A percentile compares a stretch with the other conserved stretches of the same genome.
Evolutionary conservation across 92 coral and sea anemone species (phyloP).

Genomic region (Siderastrea siderea): DNA sequence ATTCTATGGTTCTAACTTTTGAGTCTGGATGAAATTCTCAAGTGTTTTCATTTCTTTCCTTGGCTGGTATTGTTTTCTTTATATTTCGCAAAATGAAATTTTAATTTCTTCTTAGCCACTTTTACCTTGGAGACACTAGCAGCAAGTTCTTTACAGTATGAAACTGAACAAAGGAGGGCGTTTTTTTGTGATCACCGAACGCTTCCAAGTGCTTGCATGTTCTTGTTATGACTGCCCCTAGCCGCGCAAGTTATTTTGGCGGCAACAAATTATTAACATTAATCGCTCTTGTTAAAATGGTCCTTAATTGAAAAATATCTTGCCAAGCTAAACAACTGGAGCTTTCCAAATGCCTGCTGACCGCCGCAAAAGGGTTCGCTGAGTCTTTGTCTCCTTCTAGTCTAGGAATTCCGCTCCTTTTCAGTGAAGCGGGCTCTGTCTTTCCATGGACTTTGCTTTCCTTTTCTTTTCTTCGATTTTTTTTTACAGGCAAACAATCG

Average conservation of each 20-base stretch:
- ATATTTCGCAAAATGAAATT: too few relatives aligned
- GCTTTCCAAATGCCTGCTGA: background rate
- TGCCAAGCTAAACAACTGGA: constrained; percentile 6
- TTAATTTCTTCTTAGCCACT: too few relatives aligned
- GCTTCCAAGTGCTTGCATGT: background rate
- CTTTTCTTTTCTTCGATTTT: background rate
- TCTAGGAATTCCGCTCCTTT: background rate
- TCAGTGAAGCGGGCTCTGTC: background rate
- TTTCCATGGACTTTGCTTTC: background rate
- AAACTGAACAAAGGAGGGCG: background rate
- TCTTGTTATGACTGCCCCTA: background rate
- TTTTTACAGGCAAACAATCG: background rate
- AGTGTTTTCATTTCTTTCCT: too few relatives aligned
- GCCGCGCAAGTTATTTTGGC: background rate
- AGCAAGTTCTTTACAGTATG: too few relatives aligned
- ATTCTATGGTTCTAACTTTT: too few relatives aligned
- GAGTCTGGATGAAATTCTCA: too few relatives aligned
- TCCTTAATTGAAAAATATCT: background rate
- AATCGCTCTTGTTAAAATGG: background rate
- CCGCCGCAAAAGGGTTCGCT: background rate
- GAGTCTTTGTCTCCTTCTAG: background rate
- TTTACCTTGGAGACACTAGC: too few relatives aligned
- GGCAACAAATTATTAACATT: background rate
- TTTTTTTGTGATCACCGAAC: background rate
- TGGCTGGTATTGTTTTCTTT: too few relatives aligned